These are phyloP conservation scores for Ecliptopera silaceata DNA, from an alignment of 2,888 invertebrate genomes.

Conservation along the genomic window DNA sequence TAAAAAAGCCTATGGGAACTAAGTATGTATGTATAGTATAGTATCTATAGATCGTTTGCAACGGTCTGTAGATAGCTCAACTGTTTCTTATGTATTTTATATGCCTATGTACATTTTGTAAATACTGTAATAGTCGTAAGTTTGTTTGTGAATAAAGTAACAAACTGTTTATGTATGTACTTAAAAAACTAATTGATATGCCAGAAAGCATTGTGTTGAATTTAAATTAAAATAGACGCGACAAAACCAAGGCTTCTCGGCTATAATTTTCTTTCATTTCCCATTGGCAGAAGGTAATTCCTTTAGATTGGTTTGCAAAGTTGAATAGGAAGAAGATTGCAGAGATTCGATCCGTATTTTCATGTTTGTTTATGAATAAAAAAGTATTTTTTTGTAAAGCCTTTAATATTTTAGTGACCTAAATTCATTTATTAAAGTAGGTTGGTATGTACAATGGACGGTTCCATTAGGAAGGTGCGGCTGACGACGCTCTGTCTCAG, in stretches of 20 bases:
- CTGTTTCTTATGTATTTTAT: no score
- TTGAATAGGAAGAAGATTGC: neutral
- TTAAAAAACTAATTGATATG: neutral
- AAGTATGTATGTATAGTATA: no score
- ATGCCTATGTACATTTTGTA: no score
- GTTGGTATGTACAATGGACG: neutral
- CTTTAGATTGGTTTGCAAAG: neutral
- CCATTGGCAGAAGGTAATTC: neutral
- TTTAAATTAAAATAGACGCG: slow-evolving; percentile 5
- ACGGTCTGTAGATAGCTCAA: no score
- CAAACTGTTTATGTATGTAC: no score
- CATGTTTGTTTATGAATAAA: neutral
- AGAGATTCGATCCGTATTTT: neutral
- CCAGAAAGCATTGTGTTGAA: neutral
- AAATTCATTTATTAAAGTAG: neutral
- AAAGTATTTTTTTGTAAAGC: neutral
- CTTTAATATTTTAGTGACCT: neutral
- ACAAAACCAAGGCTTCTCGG: slow-evolving; percentile 3
- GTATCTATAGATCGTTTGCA: no score
- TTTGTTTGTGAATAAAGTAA: no score
- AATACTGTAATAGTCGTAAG: no score
- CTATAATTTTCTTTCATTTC: neutral
- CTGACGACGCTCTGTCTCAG: slow-evolving; percentile 9
- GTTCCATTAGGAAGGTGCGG: slow-evolving; percentile 3
- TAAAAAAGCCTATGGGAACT: no score